These are phyloP conservation scores for Lordiphosa mommai DNA, from an alignment of 1,140 invertebrate species.

Conservation along the genomic window DNA sequence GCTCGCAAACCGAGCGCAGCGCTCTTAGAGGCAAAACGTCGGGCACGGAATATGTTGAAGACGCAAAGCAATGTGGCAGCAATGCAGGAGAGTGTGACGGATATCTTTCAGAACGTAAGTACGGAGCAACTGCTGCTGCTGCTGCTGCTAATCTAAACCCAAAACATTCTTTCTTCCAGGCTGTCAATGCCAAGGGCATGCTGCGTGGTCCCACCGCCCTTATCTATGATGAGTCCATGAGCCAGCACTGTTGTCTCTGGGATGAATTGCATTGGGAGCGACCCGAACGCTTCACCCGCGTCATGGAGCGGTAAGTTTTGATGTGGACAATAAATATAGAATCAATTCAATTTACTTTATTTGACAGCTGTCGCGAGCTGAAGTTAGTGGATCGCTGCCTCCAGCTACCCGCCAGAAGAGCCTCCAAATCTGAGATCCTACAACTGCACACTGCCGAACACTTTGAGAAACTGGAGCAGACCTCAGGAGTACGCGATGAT, in stretches of 20 bases:
- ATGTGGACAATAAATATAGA: neutral
- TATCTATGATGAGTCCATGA: constrained; percentile 89
- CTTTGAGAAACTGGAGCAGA: constrained; percentile 84
- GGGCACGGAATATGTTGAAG: constrained; percentile 81
- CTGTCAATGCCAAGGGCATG: constrained; percentile 83
- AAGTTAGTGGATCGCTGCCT: constrained; percentile 87
- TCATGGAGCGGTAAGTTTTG: constrained; percentile 85
- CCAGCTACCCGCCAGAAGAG: constrained; percentile 82
- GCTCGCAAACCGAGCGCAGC: constrained; percentile 80
- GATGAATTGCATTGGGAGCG: constrained; percentile 90
- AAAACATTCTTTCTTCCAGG: constrained; percentile 79
- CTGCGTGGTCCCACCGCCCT: constrained; percentile 86
- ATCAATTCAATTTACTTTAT: neutral
- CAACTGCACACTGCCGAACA: constrained; percentile 84
- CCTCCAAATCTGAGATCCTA: constrained; percentile 87
- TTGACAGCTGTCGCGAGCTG: constrained; percentile 85
- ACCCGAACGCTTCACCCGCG: constrained; percentile 86
- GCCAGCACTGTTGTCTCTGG: constrained; percentile 90
- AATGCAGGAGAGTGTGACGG: constrained; percentile 79
- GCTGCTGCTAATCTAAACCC: neutral
- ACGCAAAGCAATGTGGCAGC: constrained; percentile 74
- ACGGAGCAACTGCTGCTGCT: neutral
- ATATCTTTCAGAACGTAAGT: constrained; percentile 83
- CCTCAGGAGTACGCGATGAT: constrained; percentile 82
- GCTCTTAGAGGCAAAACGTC: constrained; percentile 82